Evolutionary conservation across 2,797 vertebrate species (phyloP).

Genomic region (Dallia pectoralis): DNA sequence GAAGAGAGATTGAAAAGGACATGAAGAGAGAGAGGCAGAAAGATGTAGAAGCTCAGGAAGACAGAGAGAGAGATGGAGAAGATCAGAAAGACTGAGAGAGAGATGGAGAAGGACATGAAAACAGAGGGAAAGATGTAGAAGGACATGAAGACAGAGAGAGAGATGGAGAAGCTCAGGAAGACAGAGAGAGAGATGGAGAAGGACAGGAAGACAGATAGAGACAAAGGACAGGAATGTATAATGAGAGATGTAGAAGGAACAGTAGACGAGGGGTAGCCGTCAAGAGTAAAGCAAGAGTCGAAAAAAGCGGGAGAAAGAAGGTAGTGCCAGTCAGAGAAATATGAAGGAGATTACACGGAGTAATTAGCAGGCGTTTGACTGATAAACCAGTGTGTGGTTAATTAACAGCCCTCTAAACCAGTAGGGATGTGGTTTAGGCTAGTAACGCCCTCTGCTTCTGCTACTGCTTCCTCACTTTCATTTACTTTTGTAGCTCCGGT

Average conservation of each 20-base stretch:
- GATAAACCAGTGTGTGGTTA: conserved; percentile 80
- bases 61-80: conserved; percentile 15
- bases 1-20: conserved; percentile 33
- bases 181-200: conserved; percentile 53
- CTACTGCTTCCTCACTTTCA: conserved; percentile 48
- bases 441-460: conserved; percentile 18
- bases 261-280: conserved; percentile 51
- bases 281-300: conserved; percentile 40
- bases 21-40: conserved; percentile 31
- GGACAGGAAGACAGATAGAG: conserved; percentile 77
- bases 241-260: conserved; percentile 20
- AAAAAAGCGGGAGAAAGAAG: conserved; percentile 32
- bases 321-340: conserved; percentile 61
- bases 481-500: not conserved
- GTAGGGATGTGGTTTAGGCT: conserved; percentile 58
- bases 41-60: conserved; percentile 21
- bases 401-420: conserved; percentile 79
- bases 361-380: conserved; percentile 80
- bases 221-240: not conserved
- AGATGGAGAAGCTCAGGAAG: conserved; percentile 7
- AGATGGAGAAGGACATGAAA: conserved; percentile 41
- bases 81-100: conserved; percentile 58
- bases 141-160: conserved; percentile 37
- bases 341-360: conserved; percentile 80
- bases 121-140: conserved; percentile 23